Evolutionary conservation across 2,113 vertebrate species (phyloP).

Genomic region (Talpa occidentalis): DNA sequence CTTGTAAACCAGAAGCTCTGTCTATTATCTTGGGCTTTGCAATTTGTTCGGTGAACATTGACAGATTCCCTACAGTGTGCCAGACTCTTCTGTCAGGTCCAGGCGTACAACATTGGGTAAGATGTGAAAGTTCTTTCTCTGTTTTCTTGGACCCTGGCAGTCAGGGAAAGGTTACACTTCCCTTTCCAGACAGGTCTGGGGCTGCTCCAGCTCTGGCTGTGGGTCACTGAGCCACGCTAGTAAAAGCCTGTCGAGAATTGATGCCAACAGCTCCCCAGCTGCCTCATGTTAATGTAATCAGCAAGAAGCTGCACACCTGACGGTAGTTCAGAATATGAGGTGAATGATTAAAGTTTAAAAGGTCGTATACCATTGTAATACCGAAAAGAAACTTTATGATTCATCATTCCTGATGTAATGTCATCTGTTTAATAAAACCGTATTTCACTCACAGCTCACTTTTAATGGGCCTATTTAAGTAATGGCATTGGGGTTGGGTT

Average conservation of each 20-base stretch:
- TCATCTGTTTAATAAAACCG: slow-evolving; percentile 84
- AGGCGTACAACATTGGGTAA: neutral
- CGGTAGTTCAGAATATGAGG: slow-evolving; percentile 68
- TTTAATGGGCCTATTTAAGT: slow-evolving; percentile 85
- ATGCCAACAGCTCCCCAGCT: slow-evolving; percentile 17
- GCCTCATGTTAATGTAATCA: slow-evolving; percentile 62
- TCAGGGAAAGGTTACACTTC: neutral
- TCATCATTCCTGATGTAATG: slow-evolving; percentile 85
- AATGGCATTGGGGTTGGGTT: slow-evolving; percentile 48
- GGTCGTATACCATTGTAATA: slow-evolving; percentile 80
- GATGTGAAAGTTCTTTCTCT: neutral
- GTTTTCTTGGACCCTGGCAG: neutral
- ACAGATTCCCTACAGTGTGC: neutral
- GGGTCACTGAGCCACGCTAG: neutral
- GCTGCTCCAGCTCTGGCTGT: neutral
- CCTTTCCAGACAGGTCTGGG: neutral
- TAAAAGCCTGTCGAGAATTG: neutral
- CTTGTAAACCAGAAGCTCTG: neutral
- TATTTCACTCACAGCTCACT: slow-evolving; percentile 82
- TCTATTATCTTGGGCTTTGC: neutral
- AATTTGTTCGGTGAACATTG: neutral
- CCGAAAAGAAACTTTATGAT: slow-evolving; percentile 84
- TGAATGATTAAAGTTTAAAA: slow-evolving; percentile 81
- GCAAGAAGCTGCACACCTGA: slow-evolving; percentile 79
- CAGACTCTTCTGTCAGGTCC: neutral